These are phyloP conservation scores for Aleiodes leptofemur DNA, from an alignment of 2,888 invertebrate species.

Conservation along the genomic window DNA sequence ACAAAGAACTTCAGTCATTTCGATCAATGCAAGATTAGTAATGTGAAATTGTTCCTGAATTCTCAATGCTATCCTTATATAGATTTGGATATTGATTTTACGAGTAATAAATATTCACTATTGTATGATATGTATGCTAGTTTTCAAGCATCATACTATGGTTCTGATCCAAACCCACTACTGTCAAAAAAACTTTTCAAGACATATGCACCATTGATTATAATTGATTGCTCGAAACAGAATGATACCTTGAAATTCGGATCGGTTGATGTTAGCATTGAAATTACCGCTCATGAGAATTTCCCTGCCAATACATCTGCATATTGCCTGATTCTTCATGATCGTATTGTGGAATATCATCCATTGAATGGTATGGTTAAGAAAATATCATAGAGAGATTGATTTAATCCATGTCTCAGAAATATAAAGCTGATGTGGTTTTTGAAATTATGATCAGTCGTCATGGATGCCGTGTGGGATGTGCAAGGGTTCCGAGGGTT, in stretches of 20 bases:
- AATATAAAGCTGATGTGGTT: neutral
- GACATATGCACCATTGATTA: neutral
- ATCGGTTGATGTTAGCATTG: neutral
- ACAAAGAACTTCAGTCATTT: slow-evolving; percentile 6
- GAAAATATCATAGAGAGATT: neutral
- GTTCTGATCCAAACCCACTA: neutral
- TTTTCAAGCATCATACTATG: slow-evolving; percentile 27
- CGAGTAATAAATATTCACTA: slow-evolving; percentile 1
- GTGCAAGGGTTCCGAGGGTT: too few species aligned
- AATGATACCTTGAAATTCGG: neutral
- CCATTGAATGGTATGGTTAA: neutral
- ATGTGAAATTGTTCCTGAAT: slow-evolving; percentile 15
- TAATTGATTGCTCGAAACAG: slow-evolving; percentile 13
- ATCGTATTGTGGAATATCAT: slow-evolving; percentile 11
- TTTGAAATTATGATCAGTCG: too few species aligned
- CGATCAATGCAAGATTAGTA: slow-evolving; percentile 5
- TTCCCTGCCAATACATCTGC: neutral
- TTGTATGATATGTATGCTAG: slow-evolving; percentile 14
- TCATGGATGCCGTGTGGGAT: too few species aligned
- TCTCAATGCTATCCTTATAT: slow-evolving; percentile 3
- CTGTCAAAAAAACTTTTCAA: neutral
- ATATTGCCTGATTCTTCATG: neutral
- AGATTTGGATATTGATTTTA: neutral
- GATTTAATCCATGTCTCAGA: too few species aligned
- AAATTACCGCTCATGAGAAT: neutral